Evolutionary conservation across 1,140 invertebrate species (phyloP), one percentile per base, ranked within the genome.

Genomic region (Tribolium madens): DNA sequence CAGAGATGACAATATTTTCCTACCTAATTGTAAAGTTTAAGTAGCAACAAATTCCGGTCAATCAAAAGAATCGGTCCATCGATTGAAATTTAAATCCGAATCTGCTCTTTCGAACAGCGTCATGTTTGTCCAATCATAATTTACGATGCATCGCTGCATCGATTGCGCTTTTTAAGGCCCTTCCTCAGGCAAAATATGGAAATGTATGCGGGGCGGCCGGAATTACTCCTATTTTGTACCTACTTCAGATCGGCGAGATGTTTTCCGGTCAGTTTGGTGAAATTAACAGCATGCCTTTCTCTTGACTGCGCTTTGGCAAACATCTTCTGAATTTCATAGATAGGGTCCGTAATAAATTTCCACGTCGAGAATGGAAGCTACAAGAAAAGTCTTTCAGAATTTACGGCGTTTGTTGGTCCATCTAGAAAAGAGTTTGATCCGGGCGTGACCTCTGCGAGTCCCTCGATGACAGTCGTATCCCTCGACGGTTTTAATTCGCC

Each of bases 341-440:
- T 64, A 64, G 57, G 57, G 57, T 64, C 57, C 57, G 57, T 64
- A 64, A 64, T 64, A 64, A 64, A 64, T 64, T 64, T 64, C 57
- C n/a, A n/a, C 57, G 57, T 12, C 57, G 12, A 31, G 57, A 64
- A 21, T 64, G 57, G 57, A 31, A 26, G 21, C 26, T 72, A 72
- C 70, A 72, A 48, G 70, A 50, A 72, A 72, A 72, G 70, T 72
- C 70, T 72, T 50, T 72, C 50, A 72, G 46, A 72, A 72, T 72
- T 72, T 72, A 72, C 46, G 70, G 46, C 70, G 42, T 50, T 72
- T 72, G 46, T 64, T 64, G 57, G 57, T 64, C 57, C 57, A 64
- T 31, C 57, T 64, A 26, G 57, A 64, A 64, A 64, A 33, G 57
- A 64, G 57, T 64, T 64, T 64, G 57, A 64, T 64, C 57, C 57